These are phyloP conservation scores for Pristionchus pacificus DNA, from an alignment of 1,140 invertebrate species.

Conservation along the genomic window DNA sequence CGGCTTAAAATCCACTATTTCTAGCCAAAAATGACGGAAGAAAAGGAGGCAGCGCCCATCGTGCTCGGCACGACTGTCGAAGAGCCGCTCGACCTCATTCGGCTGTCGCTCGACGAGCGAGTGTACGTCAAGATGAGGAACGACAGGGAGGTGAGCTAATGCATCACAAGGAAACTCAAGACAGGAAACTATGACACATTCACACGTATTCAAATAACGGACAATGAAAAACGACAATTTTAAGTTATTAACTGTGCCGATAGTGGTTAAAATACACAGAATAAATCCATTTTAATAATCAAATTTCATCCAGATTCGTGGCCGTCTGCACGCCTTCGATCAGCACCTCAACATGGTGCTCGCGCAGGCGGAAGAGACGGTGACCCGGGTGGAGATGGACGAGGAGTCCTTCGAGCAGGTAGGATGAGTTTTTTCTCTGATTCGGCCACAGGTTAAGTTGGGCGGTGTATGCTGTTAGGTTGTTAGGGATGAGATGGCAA, in stretches of 20 bases:
- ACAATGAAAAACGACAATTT: background rate
- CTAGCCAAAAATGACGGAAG: conserved; percentile 28
- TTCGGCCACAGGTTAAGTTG: too few relatives aligned
- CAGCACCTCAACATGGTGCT: conserved; percentile 98
- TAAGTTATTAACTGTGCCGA: background rate
- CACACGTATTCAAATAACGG: background rate
- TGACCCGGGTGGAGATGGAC: conserved; percentile 93
- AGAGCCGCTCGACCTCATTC: conserved; percentile 89
- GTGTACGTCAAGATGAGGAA: conserved; percentile 99
- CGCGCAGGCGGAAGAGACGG: conserved; percentile 79
- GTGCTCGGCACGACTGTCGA: conserved; percentile 65
- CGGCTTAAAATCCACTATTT: too few relatives aligned
- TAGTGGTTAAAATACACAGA: background rate
- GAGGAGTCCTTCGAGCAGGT: conserved; percentile 97
- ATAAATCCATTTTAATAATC: too few relatives aligned
- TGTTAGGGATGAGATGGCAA: too few relatives aligned
- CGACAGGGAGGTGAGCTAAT: conserved; percentile 70
- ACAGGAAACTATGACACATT: background rate
- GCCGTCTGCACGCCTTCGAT: conserved; percentile 90
- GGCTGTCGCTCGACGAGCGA: conserved; percentile 89
- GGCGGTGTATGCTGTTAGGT: too few relatives aligned
- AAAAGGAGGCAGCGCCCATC: conserved; percentile 24
- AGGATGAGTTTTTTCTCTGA: too few relatives aligned
- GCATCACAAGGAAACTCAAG: background rate
- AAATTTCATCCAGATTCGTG: conserved; percentile 66